Base-by-base conservation (phyloP, 1,140 invertebrate genomes). In the Tetramorium parvispinum region DNA sequence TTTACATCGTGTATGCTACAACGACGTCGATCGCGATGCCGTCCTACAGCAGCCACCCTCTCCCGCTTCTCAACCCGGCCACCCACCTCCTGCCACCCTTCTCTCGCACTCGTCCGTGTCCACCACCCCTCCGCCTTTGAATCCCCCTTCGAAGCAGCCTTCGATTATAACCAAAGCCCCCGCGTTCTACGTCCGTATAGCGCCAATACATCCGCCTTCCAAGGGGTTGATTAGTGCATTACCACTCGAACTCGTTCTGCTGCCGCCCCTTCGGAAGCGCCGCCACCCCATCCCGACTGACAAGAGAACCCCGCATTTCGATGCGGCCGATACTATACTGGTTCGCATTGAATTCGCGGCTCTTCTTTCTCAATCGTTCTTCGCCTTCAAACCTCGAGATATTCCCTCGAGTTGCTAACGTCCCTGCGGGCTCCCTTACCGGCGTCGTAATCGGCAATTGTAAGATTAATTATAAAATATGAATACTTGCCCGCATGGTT, bases 1-100 rank as follows among this genome's bases (percentile, higher is more conserved):
- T 95, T 94, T 94, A 94, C 94, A 94, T 94, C 93, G 92, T 93
- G 89, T 93, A 93, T 94, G 93, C 92, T 93, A 94, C 94, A 93
- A 93, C 93, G 91, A 92, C 92, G 93, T 93, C 89, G 93, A 92
- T 92, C 89, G 87, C 87, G 89, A 91, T 93, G 90, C 91, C 88
- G 91, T 88, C 87, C 89, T 91, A 91, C 81, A 88, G 88, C 88
- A 86, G 87, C 85, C 87, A 86, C 87, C 88, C 73, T 79, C 77
- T 55, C 83, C 63, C 59, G 88, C 87, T 88, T 81, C 57, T 85
- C 73, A 61, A 37, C 73, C 55, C 53, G 11, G 11, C 82, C 57
- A 75, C 91, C 88, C 88, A 43, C 40, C 89, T 86, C 85, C 91
- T 85, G 88, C 87, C 88, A 89, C 90, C 91, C 89, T 90, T 85